phyloP scores from a whole-genome alignment of 2,888 invertebrate genomes.

The Thysanoteuthis rhombus region DNA sequence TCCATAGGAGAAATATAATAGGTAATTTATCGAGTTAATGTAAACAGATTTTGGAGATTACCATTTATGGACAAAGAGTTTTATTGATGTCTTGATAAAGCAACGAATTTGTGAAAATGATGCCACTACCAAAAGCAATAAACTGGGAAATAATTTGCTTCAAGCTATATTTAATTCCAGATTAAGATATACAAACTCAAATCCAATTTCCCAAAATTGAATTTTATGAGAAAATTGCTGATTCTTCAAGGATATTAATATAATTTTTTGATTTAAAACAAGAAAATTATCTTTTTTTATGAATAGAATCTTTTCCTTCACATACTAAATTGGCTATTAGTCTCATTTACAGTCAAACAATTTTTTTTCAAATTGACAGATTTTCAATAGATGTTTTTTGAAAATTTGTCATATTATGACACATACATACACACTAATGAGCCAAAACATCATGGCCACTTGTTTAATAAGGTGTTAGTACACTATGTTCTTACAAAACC shows the following conservation, averaged over 20 bases:
- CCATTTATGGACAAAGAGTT: too few relatives aligned
- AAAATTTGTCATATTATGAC: background rate
- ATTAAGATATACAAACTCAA: background rate
- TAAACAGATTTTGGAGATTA: too few relatives aligned
- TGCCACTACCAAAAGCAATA: background rate
- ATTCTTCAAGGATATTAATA: background rate
- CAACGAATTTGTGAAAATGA: background rate
- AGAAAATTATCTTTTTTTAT: background rate
- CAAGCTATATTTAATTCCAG: background rate
- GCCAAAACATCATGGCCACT: too few relatives aligned
- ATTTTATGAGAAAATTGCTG: slow-evolving; percentile 12
- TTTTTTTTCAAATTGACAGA: background rate
- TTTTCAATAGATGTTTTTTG: background rate
- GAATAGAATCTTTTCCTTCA: background rate
- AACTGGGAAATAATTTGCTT: background rate
- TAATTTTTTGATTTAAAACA: background rate
- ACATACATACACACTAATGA: too few relatives aligned
- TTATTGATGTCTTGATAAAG: too few relatives aligned
- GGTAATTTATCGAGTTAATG: too few relatives aligned
- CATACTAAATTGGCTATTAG: background rate
- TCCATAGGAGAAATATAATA: too few relatives aligned
- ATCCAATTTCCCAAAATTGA: background rate
- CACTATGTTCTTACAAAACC: too few relatives aligned
- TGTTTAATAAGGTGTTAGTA: too few relatives aligned
- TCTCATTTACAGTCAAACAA: background rate